These are phyloP conservation scores for Tethea ocularis DNA, from an alignment of 2,888 invertebrate genomes.

Conservation along the genomic window DNA sequence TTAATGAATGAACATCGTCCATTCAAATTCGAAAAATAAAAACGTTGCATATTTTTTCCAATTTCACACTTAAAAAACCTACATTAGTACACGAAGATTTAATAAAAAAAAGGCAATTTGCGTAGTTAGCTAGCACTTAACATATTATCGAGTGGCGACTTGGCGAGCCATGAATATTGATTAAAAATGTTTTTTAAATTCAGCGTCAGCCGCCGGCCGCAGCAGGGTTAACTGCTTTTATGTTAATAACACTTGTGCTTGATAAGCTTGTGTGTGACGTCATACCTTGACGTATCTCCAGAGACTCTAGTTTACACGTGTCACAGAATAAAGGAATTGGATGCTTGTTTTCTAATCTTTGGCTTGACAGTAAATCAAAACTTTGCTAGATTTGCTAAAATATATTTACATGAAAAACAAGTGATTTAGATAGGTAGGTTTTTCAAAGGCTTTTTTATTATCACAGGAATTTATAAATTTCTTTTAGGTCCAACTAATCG, in stretches of 20 bases:
- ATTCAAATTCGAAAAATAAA: background rate
- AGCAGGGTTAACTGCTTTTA: background rate
- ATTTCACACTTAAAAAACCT: background rate
- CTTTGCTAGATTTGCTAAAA: too few species aligned
- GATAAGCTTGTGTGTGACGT: background rate
- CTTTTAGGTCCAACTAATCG: too few species aligned
- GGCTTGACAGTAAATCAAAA: too few species aligned
- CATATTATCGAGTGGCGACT: constrained; percentile 9
- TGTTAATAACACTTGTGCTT: background rate
- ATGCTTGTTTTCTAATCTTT: background rate
- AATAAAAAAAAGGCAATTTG: constrained; percentile 9
- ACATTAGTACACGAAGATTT: constrained; percentile 5
- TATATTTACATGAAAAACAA: too few species aligned
- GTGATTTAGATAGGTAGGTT: too few species aligned
- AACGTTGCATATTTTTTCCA: background rate
- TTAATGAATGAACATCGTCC: too few species aligned
- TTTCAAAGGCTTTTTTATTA: too few species aligned
- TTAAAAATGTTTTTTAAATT: constrained; percentile 3
- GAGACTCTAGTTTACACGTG: background rate
- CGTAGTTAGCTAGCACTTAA: constrained; percentile 8
- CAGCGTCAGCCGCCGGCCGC: background rate
- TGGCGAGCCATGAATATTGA: constrained; percentile 6
- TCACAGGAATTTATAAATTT: too few species aligned
- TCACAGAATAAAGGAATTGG: background rate
- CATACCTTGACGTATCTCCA: background rate